phyloP scores from a whole-genome alignment of 1,140 invertebrate genomes.

The Belonocnema kinseyi region DNA sequence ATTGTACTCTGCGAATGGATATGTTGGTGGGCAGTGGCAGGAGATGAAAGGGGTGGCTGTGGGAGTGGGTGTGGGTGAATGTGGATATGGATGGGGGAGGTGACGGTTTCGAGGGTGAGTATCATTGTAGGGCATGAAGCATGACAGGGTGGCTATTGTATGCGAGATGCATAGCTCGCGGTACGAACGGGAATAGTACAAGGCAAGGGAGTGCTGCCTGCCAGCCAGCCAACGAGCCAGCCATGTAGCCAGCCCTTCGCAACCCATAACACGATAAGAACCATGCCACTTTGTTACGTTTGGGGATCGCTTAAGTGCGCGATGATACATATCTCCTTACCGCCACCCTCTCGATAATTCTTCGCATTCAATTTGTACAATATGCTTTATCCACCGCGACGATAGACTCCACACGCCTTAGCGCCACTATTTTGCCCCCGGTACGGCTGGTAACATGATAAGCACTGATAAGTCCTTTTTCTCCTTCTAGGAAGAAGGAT shows the following conservation, averaged over 20 bases:
- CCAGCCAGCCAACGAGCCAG: too few relatives aligned
- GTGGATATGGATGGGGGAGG: background rate
- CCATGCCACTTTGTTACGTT: slow-evolving; percentile 73
- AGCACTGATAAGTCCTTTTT: background rate
- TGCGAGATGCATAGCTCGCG: slow-evolving; percentile 66
- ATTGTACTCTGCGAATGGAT: background rate
- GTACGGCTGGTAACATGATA: slow-evolving; percentile 5
- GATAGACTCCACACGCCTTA: slow-evolving; percentile 39
- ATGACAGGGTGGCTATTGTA: slow-evolving; percentile 71
- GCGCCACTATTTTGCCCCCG: background rate
- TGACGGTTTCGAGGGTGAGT: slow-evolving; percentile 58
- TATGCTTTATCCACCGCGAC: slow-evolving; percentile 64
- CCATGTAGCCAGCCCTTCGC: slow-evolving; percentile 42
- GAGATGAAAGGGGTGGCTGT: background rate
- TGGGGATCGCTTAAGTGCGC: slow-evolving; percentile 68
- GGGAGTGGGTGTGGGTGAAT: background rate
- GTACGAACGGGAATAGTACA: slow-evolving; percentile 10
- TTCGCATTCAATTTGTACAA: slow-evolving; percentile 73
- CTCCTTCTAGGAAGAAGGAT: background rate
- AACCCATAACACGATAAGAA: slow-evolving; percentile 74
- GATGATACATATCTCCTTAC: slow-evolving; percentile 67
- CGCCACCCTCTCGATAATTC: slow-evolving; percentile 67
- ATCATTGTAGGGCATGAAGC: slow-evolving; percentile 72
- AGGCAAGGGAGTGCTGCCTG: slow-evolving; percentile 50
- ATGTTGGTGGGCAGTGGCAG: background rate